Conservation (phyloP, 2,113 vertebrate genomes). For the rabbit (Oryctolagus cuniculus) region mOryCun1.1 NC_091443.1:25770501-25771000, state of each 20-base stretch:
- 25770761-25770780: not conserved
- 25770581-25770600: not conserved
- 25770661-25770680: not conserved
- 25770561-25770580: not conserved
- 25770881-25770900: not conserved
- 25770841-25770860: not conserved
- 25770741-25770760: not conserved
- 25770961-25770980: fast-evolving
- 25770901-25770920: not conserved
- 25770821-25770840: not conserved
- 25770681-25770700: not conserved
- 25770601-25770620: not conserved
- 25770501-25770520: not conserved
- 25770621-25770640: not conserved
- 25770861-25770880: conserved; percentile 15
- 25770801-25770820: not conserved
- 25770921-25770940: not conserved
- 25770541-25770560: not conserved
- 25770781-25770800: not conserved
- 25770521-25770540: not conserved
- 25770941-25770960: not conserved
- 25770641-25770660: not conserved
- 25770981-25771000: not conserved
- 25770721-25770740: not conserved
- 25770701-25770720: not conserved